Percentiles rank a stretch among this genome's conserved stretches.
These are phyloP conservation scores for Gerris lacustris DNA, from an alignment of 2,888 invertebrate species.

Conservation along the genomic window DNA sequence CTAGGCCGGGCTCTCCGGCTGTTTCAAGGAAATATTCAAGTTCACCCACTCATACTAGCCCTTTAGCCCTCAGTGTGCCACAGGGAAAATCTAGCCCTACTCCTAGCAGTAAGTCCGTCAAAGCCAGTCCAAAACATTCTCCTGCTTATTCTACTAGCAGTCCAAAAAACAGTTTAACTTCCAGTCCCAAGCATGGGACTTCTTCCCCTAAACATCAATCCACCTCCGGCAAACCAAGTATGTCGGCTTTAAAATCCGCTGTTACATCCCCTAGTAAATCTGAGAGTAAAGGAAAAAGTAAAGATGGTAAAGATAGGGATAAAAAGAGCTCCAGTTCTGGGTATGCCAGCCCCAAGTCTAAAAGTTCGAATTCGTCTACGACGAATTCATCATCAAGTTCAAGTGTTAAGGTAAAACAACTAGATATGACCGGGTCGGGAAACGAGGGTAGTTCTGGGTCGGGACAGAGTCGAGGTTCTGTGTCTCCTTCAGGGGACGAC, in stretches of 20 bases:
- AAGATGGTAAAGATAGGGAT: conserved; percentile 44
- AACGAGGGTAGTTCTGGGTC: conserved; percentile 20
- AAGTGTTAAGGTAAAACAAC: conserved; percentile 51
- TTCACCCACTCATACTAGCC: conserved; percentile 49
- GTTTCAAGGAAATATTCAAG: conserved; percentile 56
- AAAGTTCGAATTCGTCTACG: conserved; percentile 37
- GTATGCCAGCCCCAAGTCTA: conserved; percentile 52
- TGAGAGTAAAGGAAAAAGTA: conserved; percentile 38
- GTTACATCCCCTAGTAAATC: conserved; percentile 49
- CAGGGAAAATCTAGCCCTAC: conserved; percentile 27
- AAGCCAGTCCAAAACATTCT: conserved; percentile 27
- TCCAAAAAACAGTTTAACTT: conserved; percentile 30
- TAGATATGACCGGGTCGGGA: conserved; percentile 43
- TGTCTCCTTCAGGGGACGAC: conserved; percentile 27
- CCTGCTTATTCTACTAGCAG: conserved; percentile 28
- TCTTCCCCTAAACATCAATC: conserved; percentile 54
- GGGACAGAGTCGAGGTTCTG: conserved; percentile 27
- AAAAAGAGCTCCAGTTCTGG: conserved; percentile 36
- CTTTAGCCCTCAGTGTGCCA: conserved; percentile 17
- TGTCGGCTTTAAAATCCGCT: conserved; percentile 75
- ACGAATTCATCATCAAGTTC: conserved; percentile 33
- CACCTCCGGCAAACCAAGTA: conserved; percentile 62
- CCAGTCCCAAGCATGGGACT: conserved; percentile 40
- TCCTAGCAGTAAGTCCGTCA: conserved; percentile 25
- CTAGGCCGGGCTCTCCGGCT: conserved; percentile 49